Percentiles rank a stretch among this genome's conserved stretches.
Conservation (phyloP, 2,113 vertebrate genomes). For the Dermatemys mawii region DNA sequence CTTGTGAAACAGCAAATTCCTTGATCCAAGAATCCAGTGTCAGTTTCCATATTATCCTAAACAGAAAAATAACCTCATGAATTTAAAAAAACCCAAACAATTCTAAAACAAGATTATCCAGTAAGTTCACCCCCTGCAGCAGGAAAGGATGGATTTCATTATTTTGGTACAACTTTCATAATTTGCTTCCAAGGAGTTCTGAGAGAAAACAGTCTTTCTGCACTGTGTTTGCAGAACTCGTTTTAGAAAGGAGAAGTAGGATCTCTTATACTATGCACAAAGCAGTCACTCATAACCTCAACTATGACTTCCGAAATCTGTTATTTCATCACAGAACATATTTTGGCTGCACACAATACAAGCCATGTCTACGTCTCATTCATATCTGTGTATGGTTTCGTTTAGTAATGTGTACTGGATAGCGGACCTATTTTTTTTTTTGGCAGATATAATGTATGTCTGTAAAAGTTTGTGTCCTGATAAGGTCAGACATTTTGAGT, state of each 20-base stretch:
- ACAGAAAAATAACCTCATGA: not conserved
- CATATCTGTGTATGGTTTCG: not conserved
- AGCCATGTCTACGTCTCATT: not conserved
- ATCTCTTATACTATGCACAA: not conserved
- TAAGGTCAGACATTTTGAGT: constrained; percentile 60
- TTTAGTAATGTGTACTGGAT: constrained; percentile 2
- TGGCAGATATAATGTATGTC: constrained; percentile 36
- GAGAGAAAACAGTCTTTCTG: not conserved
- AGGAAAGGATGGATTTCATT: not conserved
- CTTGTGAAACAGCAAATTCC: not conserved
- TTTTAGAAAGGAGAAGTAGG: not conserved
- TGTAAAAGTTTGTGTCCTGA: constrained; percentile 37
- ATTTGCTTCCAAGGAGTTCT: not conserved
- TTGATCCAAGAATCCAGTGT: not conserved
- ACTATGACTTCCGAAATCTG: not conserved
- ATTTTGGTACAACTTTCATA: not conserved
- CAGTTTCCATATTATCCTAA: not conserved
- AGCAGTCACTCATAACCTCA: not conserved
- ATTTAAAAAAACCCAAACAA: too few relatives aligned
- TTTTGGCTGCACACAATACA: not conserved
- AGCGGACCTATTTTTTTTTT: constrained; percentile 1
- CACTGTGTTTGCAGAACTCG: fast-evolving
- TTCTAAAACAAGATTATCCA: not conserved
- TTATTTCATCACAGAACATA: not conserved
- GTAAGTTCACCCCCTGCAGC: not conserved